Evolutionary conservation across 2,113 vertebrate genomes (phyloP), one percentile per base, ranked within the genome.

Genomic region (Vulpes ferrilata): DNA sequence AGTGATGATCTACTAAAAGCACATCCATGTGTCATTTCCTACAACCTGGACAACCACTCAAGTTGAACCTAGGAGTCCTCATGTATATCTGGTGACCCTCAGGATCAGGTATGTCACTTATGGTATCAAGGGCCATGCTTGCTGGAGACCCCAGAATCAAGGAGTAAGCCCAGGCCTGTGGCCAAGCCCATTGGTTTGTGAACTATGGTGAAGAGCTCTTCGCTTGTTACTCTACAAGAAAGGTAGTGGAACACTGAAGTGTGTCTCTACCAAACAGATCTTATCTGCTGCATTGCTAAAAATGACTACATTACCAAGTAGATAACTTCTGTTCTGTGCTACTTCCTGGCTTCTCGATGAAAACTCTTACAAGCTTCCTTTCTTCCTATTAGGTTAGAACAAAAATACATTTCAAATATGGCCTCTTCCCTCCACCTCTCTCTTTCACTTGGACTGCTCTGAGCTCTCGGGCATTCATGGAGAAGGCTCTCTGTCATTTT

Each of bases 401-500:
- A 81, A 59, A 82, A 83, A 27, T 10, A 7, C 25, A 17, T 62
- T 80, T 81, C 59, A 57, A 59, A 35, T 5, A 27, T 1, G 12
- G 19, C 15, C 76, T 51, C 48, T 57, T 84, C 53, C 65, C 11
- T 35, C n/a, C 1, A n/a, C 13, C 17, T 17, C 32, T 60, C 23
- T 79, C 57, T 73, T 43, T 73, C 7, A 20, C 16, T 27, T 6
- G 2, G 27, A 55, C 25, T 60, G 76, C n/a, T 51, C 5, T 11
- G 59, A 11, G 59, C 32, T 88, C 86, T 59, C 0, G 0, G 62
- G 20, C 3, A 76, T 88, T 73, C 43, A 19, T n/a, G 10, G 25
- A 92, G 19, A 51, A 91, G 88, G 10, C 67, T 80, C n/a, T 55
- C 86, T 87, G 88, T 98, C n/a, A 84, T 89, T 92, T 97, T 57